Base-by-base conservation (phyloP, 2,888 invertebrate genomes). In the Mesochorus sp. region DNA sequence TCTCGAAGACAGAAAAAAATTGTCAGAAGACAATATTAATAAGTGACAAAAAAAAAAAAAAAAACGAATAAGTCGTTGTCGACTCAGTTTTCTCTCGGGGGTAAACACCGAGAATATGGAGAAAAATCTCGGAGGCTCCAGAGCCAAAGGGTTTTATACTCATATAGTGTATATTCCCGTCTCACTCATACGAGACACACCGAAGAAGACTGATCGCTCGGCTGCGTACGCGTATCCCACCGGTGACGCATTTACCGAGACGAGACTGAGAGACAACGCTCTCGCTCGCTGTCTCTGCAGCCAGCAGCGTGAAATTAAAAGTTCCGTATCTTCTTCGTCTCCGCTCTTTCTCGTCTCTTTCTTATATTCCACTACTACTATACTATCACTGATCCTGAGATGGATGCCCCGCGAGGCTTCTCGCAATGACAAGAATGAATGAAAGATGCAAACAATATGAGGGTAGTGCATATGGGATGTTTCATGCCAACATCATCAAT, bases 291-390 rank as follows among this genome's bases (percentile, higher is more conserved):
- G 80, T 77, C 80, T 81, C 83, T 84, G 84, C 82, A 84, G 77
- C 81, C 84, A 84, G 83, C 84, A 84, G 82, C 84, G 84, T 84
- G 84, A 84, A 84, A 84, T 84, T 84, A 84, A 83, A 84, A 82
- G 76, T 80, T 80, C 79, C 78, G 78, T 77, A 74, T 78, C 47
- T 51, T 68, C 68, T 62, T 57, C 47, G 47, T 57, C 44, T 68
- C 57, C n/a, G n/a, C 47, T 28, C 64, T 42, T 64, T 57, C 49
- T 53, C 44, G 61, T 44, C 34, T 19, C 14, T 37, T 17, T 24
- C 26, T 47, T 57, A 55, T 21, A 31, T 44, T 37, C 37, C 28
- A 0, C 14, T 61, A 10, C 44, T 14, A 21, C 26, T 26, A 24
- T 24, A 19, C 26, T 6, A 5, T 3, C 34, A 14, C 28, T 12